phyloP scores from a whole-genome alignment of 2,113 vertebrate species.

The Pluvianellus socialis region DNA sequence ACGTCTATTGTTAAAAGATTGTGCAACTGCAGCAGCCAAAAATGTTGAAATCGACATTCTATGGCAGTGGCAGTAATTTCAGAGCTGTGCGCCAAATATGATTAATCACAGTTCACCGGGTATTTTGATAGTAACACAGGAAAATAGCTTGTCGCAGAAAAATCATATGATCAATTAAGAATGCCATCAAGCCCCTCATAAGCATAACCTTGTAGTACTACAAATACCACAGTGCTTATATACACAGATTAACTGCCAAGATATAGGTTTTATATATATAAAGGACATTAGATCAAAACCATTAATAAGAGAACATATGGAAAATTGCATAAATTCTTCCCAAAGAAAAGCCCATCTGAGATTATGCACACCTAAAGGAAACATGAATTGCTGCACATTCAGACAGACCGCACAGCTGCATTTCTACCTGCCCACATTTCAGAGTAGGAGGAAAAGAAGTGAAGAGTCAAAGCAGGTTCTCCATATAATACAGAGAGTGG shows the following conservation, averaged over 20 bases:
- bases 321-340: neutral
- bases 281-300: neutral
- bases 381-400: neutral
- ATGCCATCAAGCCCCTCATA: neutral
- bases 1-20: neutral
- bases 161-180: neutral
- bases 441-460: neutral
- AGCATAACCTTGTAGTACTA: neutral
- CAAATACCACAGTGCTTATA: neutral
- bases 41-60: slow-evolving; percentile 11
- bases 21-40: slow-evolving; percentile 15
- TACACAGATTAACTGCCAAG: neutral
- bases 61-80: neutral
- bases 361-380: neutral
- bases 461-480: neutral
- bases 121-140: slow-evolving; percentile 2
- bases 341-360: neutral
- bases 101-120: neutral
- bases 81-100: neutral
- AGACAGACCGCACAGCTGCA: neutral
- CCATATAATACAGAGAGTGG: neutral
- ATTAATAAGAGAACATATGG: neutral
- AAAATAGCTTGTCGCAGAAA: neutral
- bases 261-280: neutral
- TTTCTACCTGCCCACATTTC: neutral